Conservation (phyloP, 2,113 vertebrate species). For the Loxodonta africana region DNA sequence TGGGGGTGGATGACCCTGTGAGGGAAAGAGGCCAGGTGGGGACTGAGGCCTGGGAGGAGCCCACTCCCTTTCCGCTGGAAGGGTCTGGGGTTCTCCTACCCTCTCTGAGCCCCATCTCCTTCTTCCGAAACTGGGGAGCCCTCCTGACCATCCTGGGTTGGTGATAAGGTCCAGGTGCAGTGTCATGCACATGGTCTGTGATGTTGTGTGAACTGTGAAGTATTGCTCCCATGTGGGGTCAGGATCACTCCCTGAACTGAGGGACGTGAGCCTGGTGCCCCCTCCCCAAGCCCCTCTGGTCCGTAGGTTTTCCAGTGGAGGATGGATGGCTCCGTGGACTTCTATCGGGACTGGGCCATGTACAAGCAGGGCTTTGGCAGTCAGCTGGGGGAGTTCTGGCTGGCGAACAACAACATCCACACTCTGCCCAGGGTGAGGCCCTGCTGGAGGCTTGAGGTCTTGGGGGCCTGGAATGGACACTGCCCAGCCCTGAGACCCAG, state of each 20-base stretch:
- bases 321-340: slow-evolving; percentile 84
- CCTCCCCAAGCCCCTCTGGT: fast-evolving
- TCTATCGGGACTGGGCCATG: slow-evolving; percentile 78
- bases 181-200: fast-evolving
- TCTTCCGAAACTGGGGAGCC: neutral
- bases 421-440: slow-evolving; percentile 77
- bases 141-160: neutral
- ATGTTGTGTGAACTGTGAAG: fast-evolving
- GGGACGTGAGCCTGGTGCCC: fast-evolving
- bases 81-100: neutral
- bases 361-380: slow-evolving; percentile 87
- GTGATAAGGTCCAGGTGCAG: neutral
- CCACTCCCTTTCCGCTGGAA: too few species aligned
- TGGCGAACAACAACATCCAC: slow-evolving; percentile 86
- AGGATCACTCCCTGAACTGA: fast-evolving
- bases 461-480: neutral
- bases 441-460: fast-evolving
- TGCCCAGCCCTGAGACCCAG: too few species aligned
- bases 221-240: fast-evolving
- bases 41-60: fast-evolving
- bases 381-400: slow-evolving; percentile 86
- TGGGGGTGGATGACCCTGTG: neutral
- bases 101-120: neutral
- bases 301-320: slow-evolving; percentile 84
- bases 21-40: fast-evolving